Percentiles rank a stretch among this genome's conserved stretches.
These are phyloP conservation scores for Sinentomon sp. DNA, from an alignment of 2,888 invertebrate species.

Conservation along the genomic window DNA sequence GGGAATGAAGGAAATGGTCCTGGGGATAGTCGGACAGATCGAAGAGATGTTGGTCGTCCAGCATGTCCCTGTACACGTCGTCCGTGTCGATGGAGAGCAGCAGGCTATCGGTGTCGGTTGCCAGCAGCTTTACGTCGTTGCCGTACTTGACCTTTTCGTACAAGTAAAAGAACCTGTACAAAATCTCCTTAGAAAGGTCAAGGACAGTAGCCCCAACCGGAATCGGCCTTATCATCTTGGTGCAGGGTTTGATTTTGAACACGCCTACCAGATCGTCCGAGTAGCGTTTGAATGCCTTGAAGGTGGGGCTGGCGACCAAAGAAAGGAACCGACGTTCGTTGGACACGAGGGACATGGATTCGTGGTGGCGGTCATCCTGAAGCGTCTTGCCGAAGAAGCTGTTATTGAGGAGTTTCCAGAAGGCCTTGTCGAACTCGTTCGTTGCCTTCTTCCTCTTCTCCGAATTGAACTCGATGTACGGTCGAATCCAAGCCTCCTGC, in stretches of 20 bases:
- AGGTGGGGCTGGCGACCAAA: no score
- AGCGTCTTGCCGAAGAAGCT: slow-evolving; percentile 1
- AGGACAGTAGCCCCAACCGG: no score
- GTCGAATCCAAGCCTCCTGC: slow-evolving; percentile 14
- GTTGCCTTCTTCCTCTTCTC: slow-evolving; percentile 14
- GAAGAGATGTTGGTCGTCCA: slow-evolving; percentile 10
- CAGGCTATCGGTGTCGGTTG: slow-evolving; percentile 17
- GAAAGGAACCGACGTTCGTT: no score
- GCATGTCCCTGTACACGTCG: slow-evolving; percentile 16
- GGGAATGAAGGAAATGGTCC: slow-evolving; percentile 13
- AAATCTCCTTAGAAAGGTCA: no score
- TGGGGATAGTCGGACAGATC: slow-evolving; percentile 16
- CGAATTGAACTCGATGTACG: slow-evolving; percentile 15
- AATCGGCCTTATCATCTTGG: no score
- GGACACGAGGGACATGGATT: no score
- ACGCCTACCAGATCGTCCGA: no score
- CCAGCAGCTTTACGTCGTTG: no score
- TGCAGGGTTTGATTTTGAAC: no score
- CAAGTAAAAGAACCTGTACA: no score
- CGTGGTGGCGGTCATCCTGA: neutral
- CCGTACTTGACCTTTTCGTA: no score
- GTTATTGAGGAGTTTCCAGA: slow-evolving; percentile 18
- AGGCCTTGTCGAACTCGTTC: slow-evolving; percentile 17
- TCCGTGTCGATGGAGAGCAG: slow-evolving; percentile 14
- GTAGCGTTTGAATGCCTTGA: no score